Evolutionary conservation across 2,888 invertebrate species (phyloP), one percentile per base, ranked within the genome.

Genomic region (Glaucopsyche alexis): DNA sequence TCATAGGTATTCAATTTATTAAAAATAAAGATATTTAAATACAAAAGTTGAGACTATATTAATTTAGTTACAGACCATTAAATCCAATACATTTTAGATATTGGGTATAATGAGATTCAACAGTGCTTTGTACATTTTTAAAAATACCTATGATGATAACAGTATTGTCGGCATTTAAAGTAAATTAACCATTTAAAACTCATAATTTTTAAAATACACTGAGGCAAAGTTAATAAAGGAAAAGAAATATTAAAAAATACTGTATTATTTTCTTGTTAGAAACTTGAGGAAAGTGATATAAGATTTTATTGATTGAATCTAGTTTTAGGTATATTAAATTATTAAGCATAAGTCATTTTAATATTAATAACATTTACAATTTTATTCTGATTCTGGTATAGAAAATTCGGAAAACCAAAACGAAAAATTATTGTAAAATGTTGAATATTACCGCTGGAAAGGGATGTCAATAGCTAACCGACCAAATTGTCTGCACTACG

Each of bases 381-480:
- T 16, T 11, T 38, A 60, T 60, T n/a, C 11, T 49, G 49, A 11
- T 49, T 55, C 11, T 11, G 11, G 45, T 52, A 7, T 16, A 42
- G 29, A 52, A 71, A 55, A 55, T 9, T 7, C 45, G 19, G 38
- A 47, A 45, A 67, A 72, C n/a, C 67, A 50, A 67, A 38, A 42
- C 14, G 72, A 74, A 75, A 74, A 42, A 72, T 52, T 72, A 69
- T 29, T 73, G 52, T 72, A 74, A 76, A 76, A 71, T 72, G 75
- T 76, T 74, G 71, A 72, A 69, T 75, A 74, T 73, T 66, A 73
- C 71, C 64, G 74, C 66, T 64, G 74, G 76, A 80, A 72, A 75
- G 78, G 76, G 79, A 79, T 72, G 72, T 74, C 65, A 49, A 85
- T 81, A 82, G 80, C 84, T 81, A 88, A 71, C 84, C 87, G 84